Evolutionary conservation across 1,140 invertebrate species (phyloP), one percentile per base, ranked within the genome.

Genomic region (Zaprionus capensis): DNA sequence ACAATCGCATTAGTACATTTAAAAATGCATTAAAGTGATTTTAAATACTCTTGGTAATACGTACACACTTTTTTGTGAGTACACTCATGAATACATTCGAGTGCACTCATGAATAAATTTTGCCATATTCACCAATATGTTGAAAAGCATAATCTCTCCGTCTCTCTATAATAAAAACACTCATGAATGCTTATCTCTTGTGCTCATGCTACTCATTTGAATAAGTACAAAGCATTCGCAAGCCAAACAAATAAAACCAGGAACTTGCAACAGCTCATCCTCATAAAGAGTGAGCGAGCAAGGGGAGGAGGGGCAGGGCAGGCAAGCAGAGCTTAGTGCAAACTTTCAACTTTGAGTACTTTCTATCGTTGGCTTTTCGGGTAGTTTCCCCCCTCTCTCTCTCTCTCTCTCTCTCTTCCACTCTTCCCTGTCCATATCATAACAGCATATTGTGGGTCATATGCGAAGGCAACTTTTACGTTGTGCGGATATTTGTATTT

Each of bases 391-490:
- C 14, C 6, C 11, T 49, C 22, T 17, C n/a, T 20, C 4, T 2
- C 12, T 12, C 20, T 9, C 12, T 12, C 28, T 55, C 34, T 5
- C 9, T n/a, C 3, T 20, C 9, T 4, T 12, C 11, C 9, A 22
- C 12, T 5, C 11, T 6, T 22, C 12, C 14, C 15, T 49, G 44
- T 7, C 41, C 31, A 58, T 46, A 56, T 64, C 41, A 53, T 20
- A 57, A 67, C 46, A 51, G 63, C 56, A 41, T 24, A 51, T 71
- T 78, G 55, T 78, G 51, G 82, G 82, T 81, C 82, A 85, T 41
- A 65, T 69, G 74, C 68, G 82, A 84, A 70, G 70, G 72, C 41
- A 58, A 62, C 34, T 69, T 77, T 51, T 65, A 24, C 14, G 55
- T 49, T 63, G 24, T 62, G 38, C 22, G 26, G 22, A 34, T 61